Percentiles rank a stretch among this genome's conserved stretches.
Conservation (phyloP, 2,113 vertebrate genomes). For the Tonatia bakeri region DNA sequence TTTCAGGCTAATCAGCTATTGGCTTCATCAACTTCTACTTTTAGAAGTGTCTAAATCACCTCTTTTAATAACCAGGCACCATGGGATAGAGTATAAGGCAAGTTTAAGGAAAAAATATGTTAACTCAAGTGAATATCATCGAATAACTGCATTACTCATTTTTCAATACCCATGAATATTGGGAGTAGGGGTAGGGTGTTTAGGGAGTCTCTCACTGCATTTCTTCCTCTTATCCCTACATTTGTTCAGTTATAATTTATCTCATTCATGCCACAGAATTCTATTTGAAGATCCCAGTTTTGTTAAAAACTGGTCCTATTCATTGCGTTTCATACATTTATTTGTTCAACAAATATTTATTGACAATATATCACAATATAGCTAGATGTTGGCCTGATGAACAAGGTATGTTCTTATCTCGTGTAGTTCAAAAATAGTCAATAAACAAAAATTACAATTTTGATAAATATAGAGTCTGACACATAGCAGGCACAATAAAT, state of each 20-base stretch:
- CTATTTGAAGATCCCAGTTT: not conserved
- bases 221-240: not conserved
- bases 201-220: not conserved
- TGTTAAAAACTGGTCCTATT: not conserved
- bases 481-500: not conserved
- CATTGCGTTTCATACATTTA: not conserved
- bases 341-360: slow-evolving; percentile 26
- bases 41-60: not conserved
- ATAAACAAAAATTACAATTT: slow-evolving; percentile 8
- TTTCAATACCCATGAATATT: not conserved
- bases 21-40: not conserved
- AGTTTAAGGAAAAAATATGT: not conserved
- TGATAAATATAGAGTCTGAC: not conserved
- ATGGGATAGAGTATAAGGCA: not conserved
- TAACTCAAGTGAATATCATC: not conserved
- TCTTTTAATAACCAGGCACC: not conserved
- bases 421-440: not conserved
- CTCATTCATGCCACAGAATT: not conserved
- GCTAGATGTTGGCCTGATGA: not conserved
- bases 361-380: not conserved
- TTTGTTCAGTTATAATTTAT: not conserved
- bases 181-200: not conserved
- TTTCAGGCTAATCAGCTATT: not conserved
- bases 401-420: not conserved
- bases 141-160: not conserved